Evolutionary conservation across 2,113 vertebrate genomes (phyloP).

Genomic region (Penelope pileata): DNA sequence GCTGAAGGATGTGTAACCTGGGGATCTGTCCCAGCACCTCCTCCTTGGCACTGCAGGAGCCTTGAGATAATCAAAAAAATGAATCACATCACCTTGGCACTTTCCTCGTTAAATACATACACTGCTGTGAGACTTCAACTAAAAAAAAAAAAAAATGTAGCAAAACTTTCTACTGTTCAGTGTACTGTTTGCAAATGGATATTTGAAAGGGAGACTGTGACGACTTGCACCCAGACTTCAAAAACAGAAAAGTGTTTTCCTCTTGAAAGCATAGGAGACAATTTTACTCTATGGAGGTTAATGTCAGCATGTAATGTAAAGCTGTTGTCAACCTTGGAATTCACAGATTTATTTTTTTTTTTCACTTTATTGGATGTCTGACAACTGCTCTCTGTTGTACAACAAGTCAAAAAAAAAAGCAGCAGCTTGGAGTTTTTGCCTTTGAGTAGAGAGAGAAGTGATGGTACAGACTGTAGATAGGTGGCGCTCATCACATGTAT

Average conservation of each 20-base stretch:
- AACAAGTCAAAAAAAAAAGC: neutral
- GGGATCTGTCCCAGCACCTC: neutral
- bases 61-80: neutral
- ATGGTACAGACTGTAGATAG: neutral
- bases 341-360: neutral
- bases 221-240: neutral
- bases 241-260: neutral
- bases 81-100: neutral
- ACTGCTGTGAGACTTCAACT: neutral
- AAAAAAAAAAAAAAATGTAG: neutral
- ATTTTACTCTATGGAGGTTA: neutral
- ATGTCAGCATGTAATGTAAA: neutral
- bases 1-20: neutral
- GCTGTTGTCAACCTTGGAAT: neutral
- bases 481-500: neutral
- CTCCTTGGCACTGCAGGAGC: neutral
- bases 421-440: neutral
- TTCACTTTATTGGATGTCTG: neutral
- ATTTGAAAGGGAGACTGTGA: neutral
- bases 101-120: neutral
- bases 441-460: neutral
- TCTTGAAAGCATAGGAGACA: neutral
- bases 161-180: neutral
- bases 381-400: neutral
- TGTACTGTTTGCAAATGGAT: neutral